Percentiles rank a stretch among this genome's conserved stretches.
Conservation (phyloP, 2,113 vertebrate genomes). For the Colaptes auratus region DNA sequence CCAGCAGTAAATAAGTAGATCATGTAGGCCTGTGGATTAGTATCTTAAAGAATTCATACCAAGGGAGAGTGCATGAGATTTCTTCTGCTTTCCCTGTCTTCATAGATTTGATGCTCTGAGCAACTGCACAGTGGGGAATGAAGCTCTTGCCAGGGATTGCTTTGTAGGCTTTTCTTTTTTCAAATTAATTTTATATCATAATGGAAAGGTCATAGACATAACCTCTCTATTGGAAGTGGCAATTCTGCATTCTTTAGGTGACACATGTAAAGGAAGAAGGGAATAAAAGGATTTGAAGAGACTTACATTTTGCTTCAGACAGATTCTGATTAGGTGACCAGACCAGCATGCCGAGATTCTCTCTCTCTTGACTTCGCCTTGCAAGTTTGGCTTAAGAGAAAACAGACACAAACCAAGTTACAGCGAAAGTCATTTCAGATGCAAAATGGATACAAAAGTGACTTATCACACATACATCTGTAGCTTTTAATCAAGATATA, state of each 20-base stretch:
- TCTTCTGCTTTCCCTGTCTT: not conserved
- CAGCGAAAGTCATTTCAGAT: conserved; percentile 5
- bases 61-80: not conserved
- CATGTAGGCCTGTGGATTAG: not conserved
- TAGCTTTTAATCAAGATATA: conserved; percentile 46
- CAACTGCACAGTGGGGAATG: not conserved
- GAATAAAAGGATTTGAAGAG: not conserved
- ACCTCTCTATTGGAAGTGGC: not conserved
- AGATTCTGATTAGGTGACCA: conserved; percentile 93
- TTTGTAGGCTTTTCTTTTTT: not conserved
- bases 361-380: conserved; percentile 87
- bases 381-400: conserved; percentile 82
- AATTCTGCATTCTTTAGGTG: not conserved
- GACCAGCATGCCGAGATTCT: conserved; percentile 95
- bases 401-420: conserved; percentile 59
- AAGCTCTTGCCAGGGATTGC: not conserved
- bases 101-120: not conserved
- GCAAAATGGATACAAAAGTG: conserved; percentile 4
- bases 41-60: not conserved
- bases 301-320: conserved; percentile 93
- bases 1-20: not conserved
- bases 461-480: conserved; percentile 7
- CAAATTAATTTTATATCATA: conserved; percentile 17
- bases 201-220: not conserved
- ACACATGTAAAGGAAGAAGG: not conserved